Conservation (phyloP, 2,888 invertebrate genomes). For the Aleiodes leptofemur region DNA sequence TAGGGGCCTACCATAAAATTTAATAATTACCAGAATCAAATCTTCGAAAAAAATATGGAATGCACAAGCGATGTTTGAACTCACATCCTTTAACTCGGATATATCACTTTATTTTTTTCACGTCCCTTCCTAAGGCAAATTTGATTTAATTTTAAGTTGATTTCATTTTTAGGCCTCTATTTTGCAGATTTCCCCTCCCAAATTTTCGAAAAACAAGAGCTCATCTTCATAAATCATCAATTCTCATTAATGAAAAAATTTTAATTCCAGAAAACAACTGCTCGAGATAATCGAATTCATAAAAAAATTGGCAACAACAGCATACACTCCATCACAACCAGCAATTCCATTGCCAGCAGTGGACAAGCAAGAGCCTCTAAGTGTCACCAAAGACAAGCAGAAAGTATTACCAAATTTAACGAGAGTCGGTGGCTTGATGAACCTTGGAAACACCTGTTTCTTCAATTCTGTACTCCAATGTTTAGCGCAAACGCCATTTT, state of each 20-base stretch:
- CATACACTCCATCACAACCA: constrained; percentile 44
- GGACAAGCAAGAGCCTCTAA: constrained; percentile 11
- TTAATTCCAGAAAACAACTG: constrained; percentile 42
- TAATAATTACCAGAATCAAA: constrained; percentile 13
- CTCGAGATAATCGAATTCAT: constrained; percentile 49
- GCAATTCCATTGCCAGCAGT: constrained; percentile 46
- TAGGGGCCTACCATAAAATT: too few relatives aligned
- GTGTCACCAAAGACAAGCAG: neutral
- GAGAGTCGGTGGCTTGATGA: constrained; percentile 82
- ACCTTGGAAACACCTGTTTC: constrained; percentile 97
- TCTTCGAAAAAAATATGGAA: too few relatives aligned
- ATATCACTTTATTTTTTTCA: too few relatives aligned
- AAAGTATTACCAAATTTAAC: neutral
- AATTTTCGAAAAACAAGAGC: too few relatives aligned
- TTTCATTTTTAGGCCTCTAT: too few relatives aligned
- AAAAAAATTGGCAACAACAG: constrained; percentile 47
- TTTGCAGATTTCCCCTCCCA: too few relatives aligned
- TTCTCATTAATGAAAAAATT: too few relatives aligned
- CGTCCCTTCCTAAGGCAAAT: too few relatives aligned
- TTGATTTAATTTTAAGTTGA: too few relatives aligned
- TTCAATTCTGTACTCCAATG: constrained; percentile 98
- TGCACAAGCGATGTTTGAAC: too few relatives aligned
- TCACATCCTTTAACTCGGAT: too few relatives aligned
- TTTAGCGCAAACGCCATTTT: constrained; percentile 89
- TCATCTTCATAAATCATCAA: neutral